phyloP scores from a whole-genome alignment of 2,797 vertebrate species.

The Sebastes matsubarae region DNA sequence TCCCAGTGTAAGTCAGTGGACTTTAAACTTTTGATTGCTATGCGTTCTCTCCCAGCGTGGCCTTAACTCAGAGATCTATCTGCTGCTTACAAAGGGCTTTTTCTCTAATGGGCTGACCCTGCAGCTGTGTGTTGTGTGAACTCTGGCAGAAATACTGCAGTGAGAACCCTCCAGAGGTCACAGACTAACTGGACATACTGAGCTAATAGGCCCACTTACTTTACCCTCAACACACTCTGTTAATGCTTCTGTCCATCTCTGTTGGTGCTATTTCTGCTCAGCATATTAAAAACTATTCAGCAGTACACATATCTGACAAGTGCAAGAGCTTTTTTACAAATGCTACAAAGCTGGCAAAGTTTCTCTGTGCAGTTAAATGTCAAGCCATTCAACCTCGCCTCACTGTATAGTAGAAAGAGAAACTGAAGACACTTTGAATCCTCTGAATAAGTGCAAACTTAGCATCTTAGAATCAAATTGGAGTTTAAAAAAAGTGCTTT shows the following conservation, averaged over 20 bases:
- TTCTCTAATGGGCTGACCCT: background rate
- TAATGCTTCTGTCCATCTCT: background rate
- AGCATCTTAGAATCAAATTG: background rate
- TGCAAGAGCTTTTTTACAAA: conserved; percentile 20
- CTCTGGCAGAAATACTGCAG: background rate
- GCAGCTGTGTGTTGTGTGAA: conserved; percentile 1
- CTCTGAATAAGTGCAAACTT: conserved; percentile 21
- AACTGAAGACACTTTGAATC: background rate
- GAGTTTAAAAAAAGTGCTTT: background rate
- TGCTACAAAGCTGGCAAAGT: background rate
- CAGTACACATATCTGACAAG: background rate
- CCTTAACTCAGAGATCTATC: background rate
- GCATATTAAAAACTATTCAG: background rate
- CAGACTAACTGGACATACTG: background rate
- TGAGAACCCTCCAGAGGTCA: background rate
- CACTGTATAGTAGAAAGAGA: background rate
- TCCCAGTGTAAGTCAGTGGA: background rate
- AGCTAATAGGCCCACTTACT: background rate
- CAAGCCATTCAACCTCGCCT: background rate
- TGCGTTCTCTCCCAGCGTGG: background rate
- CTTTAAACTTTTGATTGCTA: background rate
- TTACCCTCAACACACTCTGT: background rate
- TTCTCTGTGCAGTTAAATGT: background rate
- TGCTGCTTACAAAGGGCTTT: conserved; percentile 1
- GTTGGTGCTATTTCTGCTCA: background rate